phyloP scores from a whole-genome alignment of 1,140 invertebrate genomes.

The Nylanderia fulva region DNA sequence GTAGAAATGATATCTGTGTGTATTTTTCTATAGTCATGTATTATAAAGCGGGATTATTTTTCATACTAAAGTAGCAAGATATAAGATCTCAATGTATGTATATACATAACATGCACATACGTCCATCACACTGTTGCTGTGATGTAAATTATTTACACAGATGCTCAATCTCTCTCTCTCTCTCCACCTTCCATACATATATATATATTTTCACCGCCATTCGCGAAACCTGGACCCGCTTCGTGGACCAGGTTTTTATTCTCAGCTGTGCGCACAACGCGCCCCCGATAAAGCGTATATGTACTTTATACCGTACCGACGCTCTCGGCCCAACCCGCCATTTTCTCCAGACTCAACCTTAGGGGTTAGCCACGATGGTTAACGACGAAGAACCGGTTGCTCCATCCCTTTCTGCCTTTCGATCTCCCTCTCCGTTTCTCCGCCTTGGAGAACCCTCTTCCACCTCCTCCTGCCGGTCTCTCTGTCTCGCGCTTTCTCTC shows the following conservation, averaged over 20 bases:
- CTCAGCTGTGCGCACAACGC: neutral
- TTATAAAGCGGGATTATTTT: neutral
- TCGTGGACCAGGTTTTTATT: neutral
- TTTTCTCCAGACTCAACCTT: conserved; percentile 69
- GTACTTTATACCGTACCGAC: conserved; percentile 54
- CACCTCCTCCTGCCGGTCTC: neutral
- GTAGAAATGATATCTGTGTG: neutral
- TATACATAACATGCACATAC: neutral
- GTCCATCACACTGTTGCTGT: neutral
- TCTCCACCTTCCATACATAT: neutral
- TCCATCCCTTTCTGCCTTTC: conserved; percentile 8
- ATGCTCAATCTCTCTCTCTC: conserved; percentile 8
- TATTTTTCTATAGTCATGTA: neutral
- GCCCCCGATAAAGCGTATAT: conserved; percentile 20
- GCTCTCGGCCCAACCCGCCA: conserved; percentile 49
- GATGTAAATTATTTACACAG: neutral
- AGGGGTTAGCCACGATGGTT: conserved; percentile 65
- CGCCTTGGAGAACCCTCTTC: conserved; percentile 39
- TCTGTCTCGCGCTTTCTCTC: conserved; percentile 48
- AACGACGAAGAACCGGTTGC: conserved; percentile 61
- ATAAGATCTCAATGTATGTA: neutral
- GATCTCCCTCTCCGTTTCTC: conserved; percentile 28
- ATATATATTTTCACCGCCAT: neutral
- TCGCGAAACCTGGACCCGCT: neutral
- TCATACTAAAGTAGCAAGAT: neutral